These are phyloP conservation scores for Polyodon spathula DNA, from an alignment of 2,113 vertebrate species.

Conservation along the genomic window DNA sequence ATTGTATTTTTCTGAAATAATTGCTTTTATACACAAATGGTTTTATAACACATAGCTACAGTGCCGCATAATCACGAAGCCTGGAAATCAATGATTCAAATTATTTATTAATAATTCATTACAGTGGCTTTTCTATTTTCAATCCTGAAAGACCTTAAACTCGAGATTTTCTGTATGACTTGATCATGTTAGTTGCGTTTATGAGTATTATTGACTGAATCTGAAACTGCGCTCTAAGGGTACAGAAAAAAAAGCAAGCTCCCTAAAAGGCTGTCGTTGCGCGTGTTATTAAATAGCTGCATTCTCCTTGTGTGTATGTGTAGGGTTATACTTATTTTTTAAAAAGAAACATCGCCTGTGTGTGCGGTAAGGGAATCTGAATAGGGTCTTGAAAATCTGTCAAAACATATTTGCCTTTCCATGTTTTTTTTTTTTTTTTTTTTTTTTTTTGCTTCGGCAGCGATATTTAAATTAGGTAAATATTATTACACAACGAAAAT, in stretches of 20 bases:
- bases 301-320: too few species aligned
- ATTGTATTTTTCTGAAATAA: background rate
- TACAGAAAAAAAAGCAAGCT: conserved; percentile 7
- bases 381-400: too few species aligned
- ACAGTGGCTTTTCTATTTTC: conserved; percentile 27
- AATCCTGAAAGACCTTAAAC: conserved; percentile 8
- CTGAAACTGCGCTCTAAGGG: background rate
- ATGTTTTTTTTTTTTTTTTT: too few species aligned
- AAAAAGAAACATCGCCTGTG: too few species aligned
- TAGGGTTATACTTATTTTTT: too few species aligned
- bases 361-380: too few species aligned
- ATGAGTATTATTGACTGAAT: conserved; percentile 15
- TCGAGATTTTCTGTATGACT: conserved; percentile 7
- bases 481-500: too few species aligned
- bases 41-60: conserved; percentile 3
- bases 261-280: background rate
- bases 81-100: conserved; percentile 39
- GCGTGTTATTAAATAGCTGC: too few species aligned
- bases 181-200: conserved; percentile 13
- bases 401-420: too few species aligned
- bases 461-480: too few species aligned
- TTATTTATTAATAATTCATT: conserved; percentile 50
- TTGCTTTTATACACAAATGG: background rate
- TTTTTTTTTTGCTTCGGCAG: too few species aligned
- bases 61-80: conserved; percentile 11